These are phyloP conservation scores for Jacana jacana DNA, from an alignment of 2,113 vertebrate species.

Conservation along the genomic window DNA sequence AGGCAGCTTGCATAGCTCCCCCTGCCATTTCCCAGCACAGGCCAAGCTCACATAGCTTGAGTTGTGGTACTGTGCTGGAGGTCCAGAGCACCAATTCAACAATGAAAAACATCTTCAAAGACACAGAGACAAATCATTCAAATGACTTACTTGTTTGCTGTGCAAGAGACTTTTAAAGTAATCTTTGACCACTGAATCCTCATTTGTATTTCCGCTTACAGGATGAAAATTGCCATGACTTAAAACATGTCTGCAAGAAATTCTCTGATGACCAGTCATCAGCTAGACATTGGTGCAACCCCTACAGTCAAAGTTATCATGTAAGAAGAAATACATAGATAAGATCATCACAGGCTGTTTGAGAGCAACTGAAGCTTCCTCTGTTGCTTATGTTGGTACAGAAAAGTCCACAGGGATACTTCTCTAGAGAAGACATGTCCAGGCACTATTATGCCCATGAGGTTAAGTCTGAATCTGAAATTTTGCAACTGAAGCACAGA, in stretches of 20 bases:
- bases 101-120: background rate
- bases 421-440: background rate
- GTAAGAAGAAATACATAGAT: background rate
- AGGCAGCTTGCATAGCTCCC: background rate
- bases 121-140: background rate
- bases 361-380: background rate
- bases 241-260: background rate
- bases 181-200: background rate
- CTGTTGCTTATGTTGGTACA: background rate
- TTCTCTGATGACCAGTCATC: background rate
- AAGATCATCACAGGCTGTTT: background rate
- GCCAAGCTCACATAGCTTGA: background rate
- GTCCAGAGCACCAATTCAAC: background rate
- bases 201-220: background rate
- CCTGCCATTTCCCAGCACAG: background rate
- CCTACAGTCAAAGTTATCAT: background rate
- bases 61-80: background rate
- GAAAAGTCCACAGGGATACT: background rate
- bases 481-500: background rate
- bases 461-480: background rate
- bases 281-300: background rate
- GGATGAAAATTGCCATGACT: background rate
- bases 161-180: background rate
- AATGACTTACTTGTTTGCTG: background rate
- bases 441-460: background rate